Evolutionary conservation across 2,113 vertebrate genomes (phyloP).

Genomic region (Scophthalmus maximus): DNA sequence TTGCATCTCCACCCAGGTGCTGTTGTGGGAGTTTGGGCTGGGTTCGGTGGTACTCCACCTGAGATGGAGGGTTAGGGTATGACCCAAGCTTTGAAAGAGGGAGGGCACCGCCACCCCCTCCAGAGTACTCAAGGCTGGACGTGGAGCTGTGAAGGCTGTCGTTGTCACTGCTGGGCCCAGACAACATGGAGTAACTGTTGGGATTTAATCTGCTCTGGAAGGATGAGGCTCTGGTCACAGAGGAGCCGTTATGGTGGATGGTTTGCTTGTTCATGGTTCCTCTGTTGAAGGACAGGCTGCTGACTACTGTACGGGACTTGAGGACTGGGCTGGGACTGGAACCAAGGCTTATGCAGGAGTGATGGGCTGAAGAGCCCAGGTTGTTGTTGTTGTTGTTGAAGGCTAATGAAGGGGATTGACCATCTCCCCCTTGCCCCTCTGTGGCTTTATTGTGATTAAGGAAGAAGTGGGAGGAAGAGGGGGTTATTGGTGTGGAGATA

Average conservation of each 20-base stretch:
- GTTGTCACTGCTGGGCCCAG: constrained; percentile 82
- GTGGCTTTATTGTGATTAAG: constrained; percentile 64
- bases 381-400: constrained; percentile 57
- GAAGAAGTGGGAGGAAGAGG: constrained; percentile 54
- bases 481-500: constrained; percentile 66
- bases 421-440: constrained; percentile 52
- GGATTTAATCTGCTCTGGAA: constrained; percentile 84
- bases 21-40: constrained; percentile 35
- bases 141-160: constrained; percentile 89
- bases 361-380: constrained; percentile 61
- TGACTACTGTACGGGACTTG: constrained; percentile 68
- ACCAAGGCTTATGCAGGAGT: constrained; percentile 52
- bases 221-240: constrained; percentile 78
- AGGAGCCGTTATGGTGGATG: constrained; percentile 64
- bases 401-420: constrained; percentile 37
- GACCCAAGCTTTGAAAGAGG: constrained; percentile 58
- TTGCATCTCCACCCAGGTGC: constrained; percentile 45
- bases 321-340: constrained; percentile 72
- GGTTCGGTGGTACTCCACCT: constrained; percentile 37
- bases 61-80: constrained; percentile 57
- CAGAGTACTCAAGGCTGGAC: constrained; percentile 87
- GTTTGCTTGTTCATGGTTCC: constrained; percentile 72
- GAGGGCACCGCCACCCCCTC: constrained; percentile 20
- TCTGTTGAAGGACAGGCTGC: constrained; percentile 83
- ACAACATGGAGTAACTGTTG: constrained; percentile 66